Evolutionary conservation across 2,797 vertebrate species (phyloP), one percentile per base, ranked within the genome.

Genomic region (Acomys russatus): DNA sequence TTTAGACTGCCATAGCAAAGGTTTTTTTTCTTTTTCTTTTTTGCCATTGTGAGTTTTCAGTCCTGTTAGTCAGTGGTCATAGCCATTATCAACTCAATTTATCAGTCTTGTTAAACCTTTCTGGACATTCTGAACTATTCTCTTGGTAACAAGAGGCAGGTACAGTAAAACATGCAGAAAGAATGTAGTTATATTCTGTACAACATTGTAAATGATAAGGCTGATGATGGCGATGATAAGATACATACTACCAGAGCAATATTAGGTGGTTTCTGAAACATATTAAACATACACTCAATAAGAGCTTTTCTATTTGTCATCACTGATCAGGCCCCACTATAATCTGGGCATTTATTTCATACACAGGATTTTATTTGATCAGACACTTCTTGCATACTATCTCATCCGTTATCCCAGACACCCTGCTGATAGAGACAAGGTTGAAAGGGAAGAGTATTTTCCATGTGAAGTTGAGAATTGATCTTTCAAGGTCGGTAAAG

Each of bases 41-140:
- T 77, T 22, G 20, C 61, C 44, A 44, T 35, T 92, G 76, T 96
- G 51, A 88, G 33, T 35, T 92, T 94, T 93, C 23, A 68, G 15
- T 70, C 28, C 63, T 85, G 76, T 84, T 23, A 79, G 25, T 73
- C 20, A 20, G 3, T 84, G 87, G 61, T 82, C 15, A 74, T 88
- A 78, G 56, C 23, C 9, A 4, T 66, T n/a, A 12, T 78, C 63
- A 38, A 28, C n/a, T 49, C 0, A 7, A 22, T 22, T 89, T 38
- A 49, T 18, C 11, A 70, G 9, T 51, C 17, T 15, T 74, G 12
- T 8, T 91, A 84, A n/a, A 92, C 20, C 77, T 90, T 74, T 88
- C 30, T 90, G 14, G 92, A 88, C 1, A 66, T 38, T 93, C 80
- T 88, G 15, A 82, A 82, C 49, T 90, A 11, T 7, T 71, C 10